phyloP scores from a whole-genome alignment of 2,797 vertebrate species.

The Hylomyscus alleni region DNA sequence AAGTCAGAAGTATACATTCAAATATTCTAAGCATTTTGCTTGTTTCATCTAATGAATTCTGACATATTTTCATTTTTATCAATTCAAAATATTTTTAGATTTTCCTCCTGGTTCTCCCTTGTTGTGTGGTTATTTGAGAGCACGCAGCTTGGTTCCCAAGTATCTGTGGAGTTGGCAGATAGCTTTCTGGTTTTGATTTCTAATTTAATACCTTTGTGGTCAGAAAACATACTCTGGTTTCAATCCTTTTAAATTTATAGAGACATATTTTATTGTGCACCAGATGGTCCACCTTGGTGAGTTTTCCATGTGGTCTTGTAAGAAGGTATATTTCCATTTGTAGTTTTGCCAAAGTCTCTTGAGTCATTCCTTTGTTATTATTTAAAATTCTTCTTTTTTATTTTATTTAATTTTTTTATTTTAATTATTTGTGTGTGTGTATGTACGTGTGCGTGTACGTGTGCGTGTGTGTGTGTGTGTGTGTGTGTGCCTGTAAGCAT shows the following conservation, averaged over 20 bases:
- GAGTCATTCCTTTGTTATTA: constrained; percentile 40
- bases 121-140: constrained; percentile 43
- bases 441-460: neutral
- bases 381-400: constrained; percentile 46
- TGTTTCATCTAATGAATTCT: neutral
- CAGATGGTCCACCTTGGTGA: constrained; percentile 67
- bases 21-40: constrained; percentile 3
- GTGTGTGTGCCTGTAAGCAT: no score
- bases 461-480: neutral
- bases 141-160: constrained; percentile 58
- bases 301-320: constrained; percentile 50
- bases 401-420: neutral
- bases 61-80: constrained; percentile 59
- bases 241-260: constrained; percentile 80
- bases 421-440: neutral
- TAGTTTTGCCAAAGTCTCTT: constrained; percentile 17
- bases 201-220: constrained; percentile 77
- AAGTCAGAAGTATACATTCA: neutral
- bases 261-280: constrained; percentile 73
- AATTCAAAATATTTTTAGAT: constrained; percentile 52
- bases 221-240: constrained; percentile 79
- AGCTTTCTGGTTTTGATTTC: constrained; percentile 81
- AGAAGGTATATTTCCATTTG: constrained; percentile 63
- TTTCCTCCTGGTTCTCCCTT: constrained; percentile 57
- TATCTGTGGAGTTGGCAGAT: constrained; percentile 53